These are phyloP conservation scores for Drosophila austrosaltans DNA, from an alignment of 2,888 invertebrate species.

Conservation along the genomic window DNA sequence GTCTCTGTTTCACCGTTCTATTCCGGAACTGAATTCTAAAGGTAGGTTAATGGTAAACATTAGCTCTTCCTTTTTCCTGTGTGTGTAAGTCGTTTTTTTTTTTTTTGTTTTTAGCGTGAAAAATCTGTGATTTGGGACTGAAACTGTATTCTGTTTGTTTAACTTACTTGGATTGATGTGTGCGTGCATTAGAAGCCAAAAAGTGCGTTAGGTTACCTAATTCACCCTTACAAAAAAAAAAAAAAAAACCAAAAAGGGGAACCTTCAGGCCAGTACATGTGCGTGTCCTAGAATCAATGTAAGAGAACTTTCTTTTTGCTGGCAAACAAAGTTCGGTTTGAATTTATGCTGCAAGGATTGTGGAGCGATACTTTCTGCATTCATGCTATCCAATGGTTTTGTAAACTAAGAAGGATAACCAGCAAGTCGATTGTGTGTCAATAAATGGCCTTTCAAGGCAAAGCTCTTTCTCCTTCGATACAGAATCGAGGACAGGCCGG, in stretches of 20 bases:
- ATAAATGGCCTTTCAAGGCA: slow-evolving; percentile 2
- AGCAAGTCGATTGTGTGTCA: slow-evolving; percentile 7
- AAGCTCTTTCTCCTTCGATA: background rate
- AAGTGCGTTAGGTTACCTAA: slow-evolving; percentile 2
- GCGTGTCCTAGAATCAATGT: no score
- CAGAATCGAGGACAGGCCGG: background rate
- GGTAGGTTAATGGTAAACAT: slow-evolving; percentile 40
- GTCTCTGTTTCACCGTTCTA: background rate
- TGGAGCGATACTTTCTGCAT: background rate
- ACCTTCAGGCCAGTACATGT: no score
- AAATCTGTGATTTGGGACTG: slow-evolving; percentile 19
- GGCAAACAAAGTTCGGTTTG: background rate
- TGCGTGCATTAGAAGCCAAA: slow-evolving; percentile 11
- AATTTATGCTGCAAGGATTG: background rate
- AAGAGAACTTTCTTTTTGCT: background rate
- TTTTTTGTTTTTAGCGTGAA: slow-evolving; percentile 13
- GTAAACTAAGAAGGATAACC: background rate
- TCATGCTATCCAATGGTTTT: no score
- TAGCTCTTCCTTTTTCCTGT: slow-evolving; percentile 40
- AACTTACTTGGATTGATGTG: slow-evolving; percentile 3
- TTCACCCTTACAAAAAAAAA: background rate
- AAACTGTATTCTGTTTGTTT: slow-evolving; percentile 15
- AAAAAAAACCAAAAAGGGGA: no score
- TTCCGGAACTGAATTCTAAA: background rate
- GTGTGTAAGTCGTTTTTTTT: slow-evolving; percentile 28